phyloP scores from a whole-genome alignment of 2,797 vertebrate genomes.

The Tokudaia tokunoshimensis region DNA sequence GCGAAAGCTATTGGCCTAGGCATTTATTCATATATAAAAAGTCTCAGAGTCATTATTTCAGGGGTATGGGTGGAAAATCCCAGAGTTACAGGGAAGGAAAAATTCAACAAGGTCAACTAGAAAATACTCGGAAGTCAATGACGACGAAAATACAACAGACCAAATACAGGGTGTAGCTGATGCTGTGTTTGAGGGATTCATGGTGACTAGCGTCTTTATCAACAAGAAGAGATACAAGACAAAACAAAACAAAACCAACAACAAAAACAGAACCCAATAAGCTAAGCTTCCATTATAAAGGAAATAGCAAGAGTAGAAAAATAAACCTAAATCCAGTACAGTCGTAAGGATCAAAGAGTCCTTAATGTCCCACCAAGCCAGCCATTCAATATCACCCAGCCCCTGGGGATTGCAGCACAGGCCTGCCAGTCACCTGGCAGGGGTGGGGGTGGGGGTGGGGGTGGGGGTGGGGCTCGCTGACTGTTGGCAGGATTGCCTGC shows the following conservation, averaged over 20 bases:
- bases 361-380: not conserved
- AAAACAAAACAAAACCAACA: not conserved
- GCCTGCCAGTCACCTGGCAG: not conserved
- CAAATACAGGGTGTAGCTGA: not conserved
- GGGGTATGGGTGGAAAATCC: not conserved
- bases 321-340: not conserved
- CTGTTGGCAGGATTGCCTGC: not conserved
- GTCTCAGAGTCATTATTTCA: not conserved
- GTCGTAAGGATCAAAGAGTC: not conserved
- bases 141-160: not conserved
- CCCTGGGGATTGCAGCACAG: not conserved
- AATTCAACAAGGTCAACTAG: not conserved
- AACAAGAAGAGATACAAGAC: not conserved
- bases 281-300: not conserved
- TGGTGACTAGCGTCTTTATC: not conserved
- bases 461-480: not conserved
- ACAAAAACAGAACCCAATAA: not conserved
- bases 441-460: no score
- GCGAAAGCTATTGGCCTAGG: not conserved
- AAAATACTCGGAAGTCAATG: constrained; percentile 19
- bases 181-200: not conserved
- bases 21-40: not conserved
- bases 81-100: not conserved
- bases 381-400: not conserved
- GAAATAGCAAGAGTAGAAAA: constrained; percentile 21